These are phyloP conservation scores for Pteronotus mesoamericanus DNA, from an alignment of 2,797 vertebrate species.

Conservation along the genomic window DNA sequence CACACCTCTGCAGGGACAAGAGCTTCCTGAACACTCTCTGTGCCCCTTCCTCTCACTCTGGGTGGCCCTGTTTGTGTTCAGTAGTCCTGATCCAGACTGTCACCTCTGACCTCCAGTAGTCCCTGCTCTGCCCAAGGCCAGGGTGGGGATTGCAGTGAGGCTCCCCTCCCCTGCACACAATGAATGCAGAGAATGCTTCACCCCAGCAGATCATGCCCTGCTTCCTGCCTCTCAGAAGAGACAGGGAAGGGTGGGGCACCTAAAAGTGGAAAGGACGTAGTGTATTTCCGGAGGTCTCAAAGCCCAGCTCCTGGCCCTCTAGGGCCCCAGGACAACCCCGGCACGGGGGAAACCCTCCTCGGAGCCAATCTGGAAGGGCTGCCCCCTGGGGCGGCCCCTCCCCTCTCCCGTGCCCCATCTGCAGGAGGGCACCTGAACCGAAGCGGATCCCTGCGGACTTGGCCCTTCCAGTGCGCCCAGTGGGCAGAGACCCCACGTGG, in stretches of 20 bases:
- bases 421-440: no score
- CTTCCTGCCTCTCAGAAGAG: background rate
- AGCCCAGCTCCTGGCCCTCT: background rate
- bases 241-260: background rate
- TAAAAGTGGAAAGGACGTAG: background rate
- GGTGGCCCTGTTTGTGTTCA: background rate
- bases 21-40: background rate
- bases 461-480: background rate
- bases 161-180: rapidly evolving
- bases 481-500: background rate
- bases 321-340: background rate
- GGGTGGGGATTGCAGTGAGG: rapidly evolving
- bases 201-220: rapidly evolving
- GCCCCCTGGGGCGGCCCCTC: background rate
- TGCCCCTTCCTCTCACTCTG: background rate
- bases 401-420: background rate
- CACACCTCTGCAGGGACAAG: background rate
- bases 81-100: background rate
- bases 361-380: background rate
- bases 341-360: background rate
- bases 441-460: background rate
- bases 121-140: background rate
- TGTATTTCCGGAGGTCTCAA: background rate
- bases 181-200: background rate
- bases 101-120: background rate